phyloP scores from a whole-genome alignment of 2,888 invertebrate species.

The Prosapia bicincta region DNA sequence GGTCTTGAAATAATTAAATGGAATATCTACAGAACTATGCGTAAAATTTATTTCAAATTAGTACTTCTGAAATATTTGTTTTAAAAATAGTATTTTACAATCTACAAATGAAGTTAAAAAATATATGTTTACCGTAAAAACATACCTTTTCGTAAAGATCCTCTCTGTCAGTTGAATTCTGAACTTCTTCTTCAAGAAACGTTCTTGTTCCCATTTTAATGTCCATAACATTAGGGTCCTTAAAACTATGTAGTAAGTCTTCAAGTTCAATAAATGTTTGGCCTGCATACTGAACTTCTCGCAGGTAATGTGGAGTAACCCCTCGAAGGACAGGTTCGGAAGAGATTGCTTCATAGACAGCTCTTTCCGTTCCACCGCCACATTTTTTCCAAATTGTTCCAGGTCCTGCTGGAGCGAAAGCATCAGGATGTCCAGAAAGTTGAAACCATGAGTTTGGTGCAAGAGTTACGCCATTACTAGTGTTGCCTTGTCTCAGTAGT shows the following conservation, averaged over 20 bases:
- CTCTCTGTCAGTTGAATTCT: conserved; percentile 73
- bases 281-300: conserved; percentile 69
- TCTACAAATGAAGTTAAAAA: too few species aligned
- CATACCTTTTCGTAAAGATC: conserved; percentile 84
- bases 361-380: conserved; percentile 67
- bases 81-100: too few species aligned
- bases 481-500: conserved; percentile 54
- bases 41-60: too few species aligned
- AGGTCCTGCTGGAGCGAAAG: conserved; percentile 88
- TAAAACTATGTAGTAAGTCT: conserved; percentile 86
- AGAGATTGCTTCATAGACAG: conserved; percentile 75
- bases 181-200: conserved; percentile 92
- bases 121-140: too few species aligned
- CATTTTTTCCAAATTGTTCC: conserved; percentile 93
- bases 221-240: conserved; percentile 93
- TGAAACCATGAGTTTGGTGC: conserved; percentile 68
- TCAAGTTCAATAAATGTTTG: conserved; percentile 92
- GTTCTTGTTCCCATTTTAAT: conserved; percentile 96
- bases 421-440: conserved; percentile 88
- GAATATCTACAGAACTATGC: too few species aligned
- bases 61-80: too few species aligned
- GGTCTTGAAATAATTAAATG: too few species aligned
- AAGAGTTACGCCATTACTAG: conserved; percentile 3
- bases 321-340: conserved; percentile 67
- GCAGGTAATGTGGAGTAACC: conserved; percentile 70